Evolutionary conservation across 2,888 invertebrate species (phyloP), one percentile per base, ranked within the genome.

Genomic region (Adelognathus sp.): DNA sequence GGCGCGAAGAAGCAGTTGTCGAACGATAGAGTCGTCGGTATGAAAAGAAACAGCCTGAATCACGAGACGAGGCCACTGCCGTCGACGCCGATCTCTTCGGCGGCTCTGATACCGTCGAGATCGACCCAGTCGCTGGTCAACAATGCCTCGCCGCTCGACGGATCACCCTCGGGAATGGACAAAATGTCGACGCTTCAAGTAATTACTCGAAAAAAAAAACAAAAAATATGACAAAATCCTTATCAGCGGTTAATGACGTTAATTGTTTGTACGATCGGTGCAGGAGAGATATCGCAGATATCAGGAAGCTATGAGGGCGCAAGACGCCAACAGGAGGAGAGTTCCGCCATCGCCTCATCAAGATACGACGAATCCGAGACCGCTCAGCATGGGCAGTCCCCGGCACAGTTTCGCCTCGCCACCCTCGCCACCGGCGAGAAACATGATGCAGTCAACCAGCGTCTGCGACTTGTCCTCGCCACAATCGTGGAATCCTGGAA

Each of bases 261-360:
- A 54, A 31, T 33, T 46, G 16, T 9, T 24, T 18, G n/a, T 54
- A 6, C 46, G 14, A 36, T 60, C 5, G 1, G 54, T 72, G 24
- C 52, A 91, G 91, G 91, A 91, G 74, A 85, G 91, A 60, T 91
- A 91, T 56, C 87, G 90, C 52, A 87, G 87, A 56, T 91, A 87
- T 92, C 94, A 82, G 90, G 94, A 88, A 92, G 94, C 85, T 88
- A 94, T 88, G 94, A 93, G 88, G 87, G 93, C 88, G 81, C 93
- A 86, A 92, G 94, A 85, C 92, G 94, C 84, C 84, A 94, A 85
- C 14, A 85, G 91, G 50, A 84, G 91, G 60, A 86, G 89, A 76
- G 83, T 86, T 1, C 80, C 86, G 0, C 79, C 85, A 2, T 63
- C 86, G 0, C 79, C 85, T 0, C 80, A 85, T 6, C 75, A 85